Conservation (phyloP, 2,113 vertebrate genomes). For the Lepidiolamprologus cunningtoni region DNA sequence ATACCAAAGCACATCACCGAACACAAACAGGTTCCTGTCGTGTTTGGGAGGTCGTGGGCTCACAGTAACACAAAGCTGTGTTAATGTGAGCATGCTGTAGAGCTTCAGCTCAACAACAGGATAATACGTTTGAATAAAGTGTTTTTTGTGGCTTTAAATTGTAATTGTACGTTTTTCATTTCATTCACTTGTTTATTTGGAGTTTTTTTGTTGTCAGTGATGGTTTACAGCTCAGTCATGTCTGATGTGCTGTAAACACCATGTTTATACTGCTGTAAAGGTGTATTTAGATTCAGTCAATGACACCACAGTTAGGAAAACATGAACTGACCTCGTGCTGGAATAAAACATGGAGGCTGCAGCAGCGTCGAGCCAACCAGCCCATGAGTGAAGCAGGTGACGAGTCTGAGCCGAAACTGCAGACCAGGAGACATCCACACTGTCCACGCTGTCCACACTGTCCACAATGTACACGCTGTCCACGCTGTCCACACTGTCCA, state of each 20-base stretch:
- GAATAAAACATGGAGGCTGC: not conserved
- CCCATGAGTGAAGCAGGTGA: not conserved
- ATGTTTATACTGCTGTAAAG: accelerated
- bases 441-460: accelerated
- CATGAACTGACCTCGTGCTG: not conserved
- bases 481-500: accelerated
- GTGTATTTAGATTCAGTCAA: not conserved
- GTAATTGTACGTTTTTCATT: not conserved
- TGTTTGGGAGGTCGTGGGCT: accelerated
- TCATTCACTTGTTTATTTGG: not conserved
- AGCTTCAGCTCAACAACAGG: not conserved
- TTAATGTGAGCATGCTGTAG: not conserved
- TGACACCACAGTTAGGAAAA: not conserved
- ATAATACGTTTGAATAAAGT: not conserved
- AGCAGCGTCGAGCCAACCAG: not conserved
- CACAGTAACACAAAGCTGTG: not conserved
- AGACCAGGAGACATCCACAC: not conserved
- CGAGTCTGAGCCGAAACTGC: not conserved
- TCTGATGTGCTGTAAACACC: not conserved
- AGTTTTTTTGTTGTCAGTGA: not conserved
- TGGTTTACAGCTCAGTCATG: not conserved
- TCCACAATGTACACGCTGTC: accelerated
- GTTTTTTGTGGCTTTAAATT: not conserved
- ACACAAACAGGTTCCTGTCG: not conserved
- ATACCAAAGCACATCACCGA: not conserved